These are phyloP conservation scores for Petrocephalus microphthalmus DNA, from an alignment of 2,113 vertebrate genomes.

Conservation along the genomic window DNA sequence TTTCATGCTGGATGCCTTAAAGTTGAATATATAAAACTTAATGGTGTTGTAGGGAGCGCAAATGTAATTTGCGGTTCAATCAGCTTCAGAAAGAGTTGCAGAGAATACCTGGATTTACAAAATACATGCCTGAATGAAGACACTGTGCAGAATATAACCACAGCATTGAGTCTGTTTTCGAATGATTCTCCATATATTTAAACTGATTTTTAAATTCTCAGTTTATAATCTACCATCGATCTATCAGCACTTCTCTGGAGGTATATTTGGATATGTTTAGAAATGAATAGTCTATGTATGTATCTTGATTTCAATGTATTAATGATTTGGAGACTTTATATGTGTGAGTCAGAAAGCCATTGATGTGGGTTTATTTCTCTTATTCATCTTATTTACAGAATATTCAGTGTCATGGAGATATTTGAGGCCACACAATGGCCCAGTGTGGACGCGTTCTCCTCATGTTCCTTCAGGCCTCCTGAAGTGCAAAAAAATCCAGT, in stretches of 20 bases:
- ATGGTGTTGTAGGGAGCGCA: constrained; percentile 50
- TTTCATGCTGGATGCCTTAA: constrained; percentile 52
- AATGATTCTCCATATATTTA: background rate
- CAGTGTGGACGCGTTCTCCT: background rate
- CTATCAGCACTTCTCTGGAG: background rate
- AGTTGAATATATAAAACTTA: constrained; percentile 56
- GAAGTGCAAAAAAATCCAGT: background rate
- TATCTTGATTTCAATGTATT: background rate
- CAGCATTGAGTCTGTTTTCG: background rate
- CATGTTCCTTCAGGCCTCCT: background rate
- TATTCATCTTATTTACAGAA: background rate
- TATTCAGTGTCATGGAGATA: background rate
- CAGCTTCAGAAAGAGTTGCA: constrained; percentile 36
- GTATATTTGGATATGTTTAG: background rate
- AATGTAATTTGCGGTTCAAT: constrained; percentile 51
- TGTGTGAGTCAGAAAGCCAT: background rate
- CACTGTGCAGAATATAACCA: constrained; percentile 8
- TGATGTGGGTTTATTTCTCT: background rate
- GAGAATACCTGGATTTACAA: constrained; percentile 20
- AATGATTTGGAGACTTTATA: background rate
- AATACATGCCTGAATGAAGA: constrained; percentile 25
- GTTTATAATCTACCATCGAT: background rate
- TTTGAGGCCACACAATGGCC: background rate
- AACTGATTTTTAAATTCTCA: background rate
- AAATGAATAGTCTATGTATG: background rate